Percentiles rank a stretch among this genome's conserved stretches.
Conservation (phyloP, 2,888 invertebrate genomes). For the Listrodromus nycthemerus region DNA sequence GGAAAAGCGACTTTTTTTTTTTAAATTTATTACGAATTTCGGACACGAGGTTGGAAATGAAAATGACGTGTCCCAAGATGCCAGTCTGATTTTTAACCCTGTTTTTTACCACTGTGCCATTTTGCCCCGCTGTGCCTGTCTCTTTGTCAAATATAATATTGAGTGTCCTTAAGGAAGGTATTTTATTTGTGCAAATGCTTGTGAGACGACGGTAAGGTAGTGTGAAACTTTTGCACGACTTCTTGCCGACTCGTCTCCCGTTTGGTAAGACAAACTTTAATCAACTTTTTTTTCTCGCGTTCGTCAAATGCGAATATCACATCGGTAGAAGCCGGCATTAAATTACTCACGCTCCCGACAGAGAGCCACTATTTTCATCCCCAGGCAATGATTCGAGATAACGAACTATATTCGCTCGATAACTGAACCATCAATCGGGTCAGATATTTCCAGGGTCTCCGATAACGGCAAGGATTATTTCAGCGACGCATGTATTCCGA, state of each 20-base stretch:
- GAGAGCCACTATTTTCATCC: conserved; percentile 52
- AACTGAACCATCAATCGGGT: conserved; percentile 33
- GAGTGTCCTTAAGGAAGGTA: too few relatives aligned
- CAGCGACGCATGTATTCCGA: not conserved
- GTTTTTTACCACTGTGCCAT: too few relatives aligned
- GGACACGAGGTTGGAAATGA: too few relatives aligned
- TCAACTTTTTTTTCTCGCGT: not conserved
- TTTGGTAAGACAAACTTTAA: not conserved
- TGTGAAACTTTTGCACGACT: too few relatives aligned
- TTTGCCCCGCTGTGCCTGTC: too few relatives aligned
- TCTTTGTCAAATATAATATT: too few relatives aligned
- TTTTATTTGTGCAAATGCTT: too few relatives aligned
- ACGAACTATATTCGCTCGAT: not conserved
- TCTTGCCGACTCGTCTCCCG: not conserved
- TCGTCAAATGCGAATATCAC: not conserved
- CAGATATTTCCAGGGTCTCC: conserved; percentile 23
- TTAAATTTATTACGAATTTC: too few relatives aligned
- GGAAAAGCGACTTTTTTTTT: too few relatives aligned
- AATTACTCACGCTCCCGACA: conserved; percentile 49
- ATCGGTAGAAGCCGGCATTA: not conserved
- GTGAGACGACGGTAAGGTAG: too few relatives aligned
- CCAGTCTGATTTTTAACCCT: too few relatives aligned
- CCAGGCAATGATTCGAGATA: not conserved
- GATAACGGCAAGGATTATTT: not conserved
- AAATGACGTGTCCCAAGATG: too few relatives aligned